Evolutionary conservation across 2,797 vertebrate species (phyloP).

Genomic region (Melanotaenia boesemani): DNA sequence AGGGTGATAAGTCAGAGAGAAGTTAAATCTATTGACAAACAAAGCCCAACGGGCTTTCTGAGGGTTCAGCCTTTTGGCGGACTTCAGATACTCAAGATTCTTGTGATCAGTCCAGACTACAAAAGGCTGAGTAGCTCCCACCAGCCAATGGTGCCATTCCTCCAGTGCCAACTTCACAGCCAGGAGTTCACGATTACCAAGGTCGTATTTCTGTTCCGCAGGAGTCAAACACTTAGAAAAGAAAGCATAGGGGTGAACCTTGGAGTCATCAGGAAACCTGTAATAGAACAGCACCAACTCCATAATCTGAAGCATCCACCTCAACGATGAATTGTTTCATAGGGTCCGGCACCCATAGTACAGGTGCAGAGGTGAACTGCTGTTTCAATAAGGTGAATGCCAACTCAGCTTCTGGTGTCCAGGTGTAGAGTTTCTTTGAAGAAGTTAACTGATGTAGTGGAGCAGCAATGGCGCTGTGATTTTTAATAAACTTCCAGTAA

Average conservation of each 20-base stretch:
- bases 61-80: too few species aligned
- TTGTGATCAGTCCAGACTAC: too few species aligned
- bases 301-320: too few species aligned
- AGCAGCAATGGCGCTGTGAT: not conserved
- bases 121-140: accelerated
- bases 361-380: not conserved
- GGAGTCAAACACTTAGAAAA: not conserved
- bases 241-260: not conserved
- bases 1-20: too few species aligned
- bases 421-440: too few species aligned
- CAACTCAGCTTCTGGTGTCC: too few species aligned
- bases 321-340: not conserved
- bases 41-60: too few species aligned
- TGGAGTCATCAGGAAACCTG: too few species aligned
- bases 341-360: not conserved
- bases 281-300: too few species aligned
- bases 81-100: too few species aligned
- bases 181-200: not conserved
- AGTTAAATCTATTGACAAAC: too few species aligned
- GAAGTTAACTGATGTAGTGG: not conserved
- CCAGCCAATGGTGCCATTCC: not conserved
- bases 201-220: not conserved
- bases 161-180: not conserved
- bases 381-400: not conserved
- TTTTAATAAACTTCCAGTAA: not conserved